Conservation (phyloP, 2,113 vertebrate species). For the Peromyscus polionotus region DNA sequence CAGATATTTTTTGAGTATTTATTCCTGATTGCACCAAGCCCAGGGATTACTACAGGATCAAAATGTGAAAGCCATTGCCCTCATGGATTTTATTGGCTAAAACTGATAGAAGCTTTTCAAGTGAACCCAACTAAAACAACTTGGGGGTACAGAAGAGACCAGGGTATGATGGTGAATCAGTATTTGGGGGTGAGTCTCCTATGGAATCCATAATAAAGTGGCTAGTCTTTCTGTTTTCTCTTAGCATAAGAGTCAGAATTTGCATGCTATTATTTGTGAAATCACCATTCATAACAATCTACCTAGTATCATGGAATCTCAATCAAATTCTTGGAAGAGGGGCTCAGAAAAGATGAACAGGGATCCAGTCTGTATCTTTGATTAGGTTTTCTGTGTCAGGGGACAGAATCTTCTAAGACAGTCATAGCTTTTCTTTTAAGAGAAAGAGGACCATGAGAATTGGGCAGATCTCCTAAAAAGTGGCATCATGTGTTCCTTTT, state of each 20-base stretch:
- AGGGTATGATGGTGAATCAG: background rate
- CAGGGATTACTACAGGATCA: background rate
- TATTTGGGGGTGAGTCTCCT: background rate
- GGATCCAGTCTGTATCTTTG: background rate
- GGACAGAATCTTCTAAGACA: background rate
- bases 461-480: background rate
- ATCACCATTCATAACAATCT: background rate
- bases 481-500: background rate
- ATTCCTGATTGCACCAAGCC: background rate
- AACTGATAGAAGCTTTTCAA: background rate
- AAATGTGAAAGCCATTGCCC: background rate
- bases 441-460: background rate
- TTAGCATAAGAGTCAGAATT: background rate
- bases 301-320: background rate
- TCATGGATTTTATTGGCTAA: background rate
- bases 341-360: background rate
- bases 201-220: background rate
- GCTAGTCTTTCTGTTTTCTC: background rate
- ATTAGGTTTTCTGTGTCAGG: background rate
- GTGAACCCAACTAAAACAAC: background rate
- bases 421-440: background rate
- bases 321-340: background rate
- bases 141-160: background rate
- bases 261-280: background rate
- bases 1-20: conserved; percentile 44